These are phyloP conservation scores for Pangasius sanitwongsei DNA, from an alignment of 2,797 vertebrate species.

Conservation along the genomic window DNA sequence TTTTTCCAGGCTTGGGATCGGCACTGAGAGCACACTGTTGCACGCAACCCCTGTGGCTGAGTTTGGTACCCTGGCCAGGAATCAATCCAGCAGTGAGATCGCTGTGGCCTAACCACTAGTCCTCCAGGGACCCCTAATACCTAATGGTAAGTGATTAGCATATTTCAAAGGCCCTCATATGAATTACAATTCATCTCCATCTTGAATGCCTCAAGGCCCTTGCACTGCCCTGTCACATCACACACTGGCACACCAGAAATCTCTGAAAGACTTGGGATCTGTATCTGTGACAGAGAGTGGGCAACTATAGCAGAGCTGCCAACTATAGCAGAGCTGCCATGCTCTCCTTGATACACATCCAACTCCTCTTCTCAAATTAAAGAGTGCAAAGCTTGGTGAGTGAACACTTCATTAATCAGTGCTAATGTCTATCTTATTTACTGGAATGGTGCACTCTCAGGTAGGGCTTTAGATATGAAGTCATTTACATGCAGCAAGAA, in stretches of 20 bases:
- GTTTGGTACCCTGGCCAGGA: too few relatives aligned
- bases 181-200: neutral
- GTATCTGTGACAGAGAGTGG: neutral
- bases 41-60: too few relatives aligned
- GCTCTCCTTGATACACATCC: conserved; percentile 19
- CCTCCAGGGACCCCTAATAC: too few relatives aligned
- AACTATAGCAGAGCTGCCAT: neutral
- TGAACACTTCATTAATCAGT: conserved; percentile 48
- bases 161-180: neutral
- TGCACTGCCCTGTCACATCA: neutral
- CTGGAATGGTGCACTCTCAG: conserved; percentile 41
- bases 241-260: neutral
- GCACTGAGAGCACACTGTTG: too few relatives aligned
- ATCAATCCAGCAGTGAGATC: too few relatives aligned
- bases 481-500: conserved; percentile 43
- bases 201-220: neutral
- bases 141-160: neutral
- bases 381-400: conserved; percentile 19
- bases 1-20: too few relatives aligned
- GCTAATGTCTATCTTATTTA: conserved; percentile 56
- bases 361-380: neutral
- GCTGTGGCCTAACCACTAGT: too few relatives aligned
- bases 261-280: neutral
- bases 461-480: conserved; percentile 27
- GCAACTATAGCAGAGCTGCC: neutral